A percentile compares a stretch with the other conserved stretches of the same genome.
These are phyloP conservation scores for Synergus gifuensis DNA, from an alignment of 2,888 invertebrate genomes.

Conservation along the genomic window DNA sequence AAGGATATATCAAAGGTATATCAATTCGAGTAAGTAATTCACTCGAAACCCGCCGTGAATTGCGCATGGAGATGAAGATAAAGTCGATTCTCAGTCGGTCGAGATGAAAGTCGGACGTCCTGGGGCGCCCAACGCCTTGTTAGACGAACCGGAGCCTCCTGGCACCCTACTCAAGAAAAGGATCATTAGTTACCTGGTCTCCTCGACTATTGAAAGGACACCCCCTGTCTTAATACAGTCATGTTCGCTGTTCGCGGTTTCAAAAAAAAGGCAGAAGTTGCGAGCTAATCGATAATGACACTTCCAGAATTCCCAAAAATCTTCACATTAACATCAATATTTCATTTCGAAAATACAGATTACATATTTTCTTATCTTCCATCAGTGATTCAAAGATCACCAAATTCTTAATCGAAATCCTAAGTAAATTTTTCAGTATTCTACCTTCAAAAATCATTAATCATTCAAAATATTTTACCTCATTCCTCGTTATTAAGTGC, in stretches of 20 bases:
- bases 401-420: not conserved
- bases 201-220: slow-evolving; percentile 45
- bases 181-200: slow-evolving; percentile 72
- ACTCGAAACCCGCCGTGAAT: slow-evolving; percentile 64
- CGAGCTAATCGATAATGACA: not conserved
- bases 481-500: not conserved
- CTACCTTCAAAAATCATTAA: not conserved
- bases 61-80: slow-evolving; percentile 70
- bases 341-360: not conserved
- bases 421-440: not conserved
- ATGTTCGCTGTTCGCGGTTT: slow-evolving; percentile 5
- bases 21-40: slow-evolving; percentile 71
- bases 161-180: slow-evolving; percentile 68
- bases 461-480: not conserved
- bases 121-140: slow-evolving; percentile 74
- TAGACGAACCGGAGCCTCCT: slow-evolving; percentile 69
- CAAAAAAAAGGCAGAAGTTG: not conserved
- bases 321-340: not conserved
- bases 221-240: slow-evolving; percentile 12
- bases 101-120: slow-evolving; percentile 72
- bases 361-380: not conserved
- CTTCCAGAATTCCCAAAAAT: not conserved
- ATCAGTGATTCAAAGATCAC: not conserved
- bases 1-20: slow-evolving; percentile 51
- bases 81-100: slow-evolving; percentile 70